Evolutionary conservation across 1,140 invertebrate species (phyloP), one percentile per base, ranked within the genome.

Genomic region (Dinoponera quadriceps): DNA sequence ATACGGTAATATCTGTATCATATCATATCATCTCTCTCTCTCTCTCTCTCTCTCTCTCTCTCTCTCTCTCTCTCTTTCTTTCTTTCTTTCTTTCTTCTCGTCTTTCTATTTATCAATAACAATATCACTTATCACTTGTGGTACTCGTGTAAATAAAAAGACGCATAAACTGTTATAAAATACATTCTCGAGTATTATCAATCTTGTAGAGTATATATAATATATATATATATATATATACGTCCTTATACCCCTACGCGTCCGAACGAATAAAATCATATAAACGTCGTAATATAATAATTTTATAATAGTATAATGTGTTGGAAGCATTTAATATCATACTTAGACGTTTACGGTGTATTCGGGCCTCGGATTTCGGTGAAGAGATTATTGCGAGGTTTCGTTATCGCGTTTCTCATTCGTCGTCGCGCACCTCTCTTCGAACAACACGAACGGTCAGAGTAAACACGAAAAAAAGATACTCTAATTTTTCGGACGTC

Each of bases 81-180:
- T 51, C 63, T 66, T 71, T 78, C 68, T 75, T 49, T 78, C 65
- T 68, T 82, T 68, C 83, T 83, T 69, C 63, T 59, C 66, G 59
- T 84, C 81, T 63, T 73, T 89, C 83, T 82, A 77, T 83, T 87
- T 92, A 92, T 92, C 89, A 89, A 93, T 94, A 94, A 94, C 93
- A 94, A 94, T 94, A 94, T 94, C 94, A 94, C 93, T 94, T 94
- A 94, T 94, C 92, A 94, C 93, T 93, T 93, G 88, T 92, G 89
- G 92, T 93, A 93, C 48, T 77, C 90, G 87, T 93, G 91, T 94
- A 92, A 93, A 93, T 93, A 92, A 93, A 94, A 93, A 93, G 91
- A 93, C 88, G 92, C 93, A 93, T 94, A 94, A 94, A 94, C 90
- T 93, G 91, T 94, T 94, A 94, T 94, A 94, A 94, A 94, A 94